Evolutionary conservation across 2,797 vertebrate species (phyloP), one percentile per base, ranked within the genome.

Genomic region (Echeneis naucrates): DNA sequence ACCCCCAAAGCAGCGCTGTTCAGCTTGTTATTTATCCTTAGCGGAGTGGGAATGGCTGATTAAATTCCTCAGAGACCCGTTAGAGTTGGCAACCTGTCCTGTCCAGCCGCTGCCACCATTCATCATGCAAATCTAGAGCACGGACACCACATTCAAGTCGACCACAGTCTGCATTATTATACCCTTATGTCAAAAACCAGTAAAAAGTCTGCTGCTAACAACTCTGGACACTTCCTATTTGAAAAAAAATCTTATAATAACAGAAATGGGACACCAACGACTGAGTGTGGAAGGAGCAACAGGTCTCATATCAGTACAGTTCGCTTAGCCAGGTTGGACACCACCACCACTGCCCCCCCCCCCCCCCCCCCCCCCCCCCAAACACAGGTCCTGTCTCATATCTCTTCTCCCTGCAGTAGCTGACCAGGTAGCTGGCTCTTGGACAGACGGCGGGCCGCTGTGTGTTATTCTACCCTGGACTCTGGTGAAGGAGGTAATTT

Each of bases 61-160:
- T 90, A 88, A 79, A 76, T 80, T 93, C 93, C 93, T 90, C 55
- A 6, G 92, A 91, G 94, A 94, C 84, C 89, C 89, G 92, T 94
- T 95, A 94, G 66, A 91, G 83, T 71, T 61, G 87, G 83, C 84
- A 87, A 87, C 86, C 87, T 90, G 91, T 93, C 92, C 79, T 77
- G 13, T 60, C 86, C 87, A 86, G 75, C 78, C 82, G 68, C 75
- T 16, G 74, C 84, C 69, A 72, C 88, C 92, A 95, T 95, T 92
- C 92, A 93, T 95, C 94, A 94, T 91, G 87, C 87, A 92, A 92
- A 95, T 91, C 76, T 88, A 75, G 88, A 89, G 72, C 86, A 62
- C 21, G 67, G 70, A 74, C 76, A 79, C 75, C 80, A 63, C 33
- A 32, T 56, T 82, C 78, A 56, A 64, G 83, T 79, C 84, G 73